Base-by-base conservation (phyloP, 1,140 invertebrate genomes). In the Dendroctonus valens region DNA sequence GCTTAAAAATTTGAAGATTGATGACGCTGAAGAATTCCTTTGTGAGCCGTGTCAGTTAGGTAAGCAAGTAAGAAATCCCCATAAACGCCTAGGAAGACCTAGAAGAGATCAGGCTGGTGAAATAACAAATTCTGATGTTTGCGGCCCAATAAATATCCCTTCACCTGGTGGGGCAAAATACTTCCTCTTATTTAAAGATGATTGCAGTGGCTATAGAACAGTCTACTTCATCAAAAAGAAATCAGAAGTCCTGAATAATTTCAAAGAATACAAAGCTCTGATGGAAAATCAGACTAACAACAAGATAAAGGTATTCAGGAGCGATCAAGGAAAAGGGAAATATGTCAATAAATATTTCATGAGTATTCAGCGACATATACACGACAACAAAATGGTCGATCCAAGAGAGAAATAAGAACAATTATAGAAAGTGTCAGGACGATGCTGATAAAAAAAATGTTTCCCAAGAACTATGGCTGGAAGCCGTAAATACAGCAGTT, bases 401-500 rank as follows among this genome's bases (percentile, higher is more conserved):
- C 73, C 12, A 78, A 81, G 38, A 61, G 50, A 46, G 69, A 72
- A 38, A 79, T 81, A 53, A 59, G 79, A 14, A 80, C 72, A 7
- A 59, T 81, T 5, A 61, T 72, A 0, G 73, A 78, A 12, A 72
- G 63, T 55, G 77, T 76, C 15, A 68, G 75, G 59, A 66, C 73
- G 41, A 78, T 82, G 78, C 51, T 83, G 3, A 41, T 74, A 8
- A 66, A 71, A 70, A 74, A n/a, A 62, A 77, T 39, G 59, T 83
- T 14, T 71, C 74, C 14, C 71, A 77, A 46, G 40, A 65, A 6
- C 72, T 80, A 50, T 84, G 81, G 82, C 78, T 75, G 5, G 81
- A 84, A 75, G 80, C 81, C 6, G 69, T 80, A 12, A n/a, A n/a
- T n/a, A n/a, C n/a, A n/a, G n/a, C n/a, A n/a, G n/a, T n/a, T n/a